Conservation (phyloP, 1,140 invertebrate genomes). For the Homarus americanus region DNA sequence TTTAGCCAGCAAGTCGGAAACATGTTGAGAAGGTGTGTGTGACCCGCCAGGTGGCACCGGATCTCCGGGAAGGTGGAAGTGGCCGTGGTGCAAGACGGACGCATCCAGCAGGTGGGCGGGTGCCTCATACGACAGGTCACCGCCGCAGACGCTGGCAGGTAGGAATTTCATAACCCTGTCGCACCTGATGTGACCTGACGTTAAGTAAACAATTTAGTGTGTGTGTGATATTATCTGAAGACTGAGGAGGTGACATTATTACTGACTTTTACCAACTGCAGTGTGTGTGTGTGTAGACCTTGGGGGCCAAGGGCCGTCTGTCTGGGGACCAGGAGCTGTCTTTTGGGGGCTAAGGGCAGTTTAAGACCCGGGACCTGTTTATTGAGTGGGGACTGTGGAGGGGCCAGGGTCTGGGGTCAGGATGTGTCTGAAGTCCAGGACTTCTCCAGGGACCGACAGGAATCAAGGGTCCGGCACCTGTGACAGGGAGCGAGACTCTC, state of each 20-base stretch:
- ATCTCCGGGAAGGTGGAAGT: conserved; percentile 60
- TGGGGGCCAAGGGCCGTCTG: too few species aligned
- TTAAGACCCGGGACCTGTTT: too few species aligned
- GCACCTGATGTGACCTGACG: background rate
- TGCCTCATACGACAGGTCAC: conserved; percentile 71
- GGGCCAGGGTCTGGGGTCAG: background rate
- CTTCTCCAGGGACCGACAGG: too few species aligned
- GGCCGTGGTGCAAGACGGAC: conserved; percentile 69
- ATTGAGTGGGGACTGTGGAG: too few species aligned
- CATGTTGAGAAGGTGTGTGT: background rate
- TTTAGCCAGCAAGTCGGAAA: background rate
- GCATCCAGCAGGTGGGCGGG: conserved; percentile 75
- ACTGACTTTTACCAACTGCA: too few species aligned
- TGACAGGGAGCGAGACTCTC: too few species aligned
- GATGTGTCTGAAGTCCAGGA: too few species aligned
- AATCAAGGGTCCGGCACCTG: too few species aligned
- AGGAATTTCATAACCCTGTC: conserved; percentile 31
- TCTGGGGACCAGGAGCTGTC: too few species aligned
- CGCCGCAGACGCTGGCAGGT: conserved; percentile 58
- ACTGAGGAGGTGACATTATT: too few species aligned
- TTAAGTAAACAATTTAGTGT: conserved; percentile 5
- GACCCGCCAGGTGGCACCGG: conserved; percentile 52
- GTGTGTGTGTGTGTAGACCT: too few species aligned
- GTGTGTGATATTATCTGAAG: conserved; percentile 4
- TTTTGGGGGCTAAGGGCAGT: too few species aligned